These are phyloP conservation scores for Hirtodrosophila confusa DNA, from an alignment of 2,888 invertebrate genomes.

Conservation along the genomic window DNA sequence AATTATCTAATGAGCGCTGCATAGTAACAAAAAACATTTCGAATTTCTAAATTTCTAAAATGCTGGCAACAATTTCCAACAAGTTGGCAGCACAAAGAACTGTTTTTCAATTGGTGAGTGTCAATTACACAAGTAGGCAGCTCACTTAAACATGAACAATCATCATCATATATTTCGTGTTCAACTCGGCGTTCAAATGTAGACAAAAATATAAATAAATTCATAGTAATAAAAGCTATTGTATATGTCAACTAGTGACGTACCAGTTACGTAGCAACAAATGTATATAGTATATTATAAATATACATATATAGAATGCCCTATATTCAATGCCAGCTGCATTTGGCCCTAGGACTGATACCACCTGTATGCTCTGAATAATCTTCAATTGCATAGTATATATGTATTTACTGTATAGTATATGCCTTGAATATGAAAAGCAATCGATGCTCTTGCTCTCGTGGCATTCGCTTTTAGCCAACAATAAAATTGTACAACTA, in stretches of 20 bases:
- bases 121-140: constrained; percentile 7
- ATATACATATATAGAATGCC: not conserved
- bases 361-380: constrained; percentile 47
- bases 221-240: constrained; percentile 3
- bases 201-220: too few relatives aligned
- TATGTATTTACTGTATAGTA: constrained; percentile 1
- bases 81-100: constrained; percentile 18
- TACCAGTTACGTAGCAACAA: not conserved
- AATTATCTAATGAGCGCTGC: too few relatives aligned
- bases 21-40: too few relatives aligned
- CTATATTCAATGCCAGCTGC: constrained; percentile 8
- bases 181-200: not conserved
- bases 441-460: constrained; percentile 25
- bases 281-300: not conserved
- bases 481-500: constrained; percentile 39
- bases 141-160: not conserved
- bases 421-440: constrained; percentile 6
- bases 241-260: constrained; percentile 17
- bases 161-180: not conserved
- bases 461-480: constrained; percentile 20
- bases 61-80: constrained; percentile 6
- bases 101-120: constrained; percentile 1
- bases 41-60: not conserved
- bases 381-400: not conserved
- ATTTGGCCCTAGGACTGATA: constrained; percentile 15